Conservation (phyloP, 37 sponge, comb jelly and placozoan species). For the Beroe ovata region DNA sequence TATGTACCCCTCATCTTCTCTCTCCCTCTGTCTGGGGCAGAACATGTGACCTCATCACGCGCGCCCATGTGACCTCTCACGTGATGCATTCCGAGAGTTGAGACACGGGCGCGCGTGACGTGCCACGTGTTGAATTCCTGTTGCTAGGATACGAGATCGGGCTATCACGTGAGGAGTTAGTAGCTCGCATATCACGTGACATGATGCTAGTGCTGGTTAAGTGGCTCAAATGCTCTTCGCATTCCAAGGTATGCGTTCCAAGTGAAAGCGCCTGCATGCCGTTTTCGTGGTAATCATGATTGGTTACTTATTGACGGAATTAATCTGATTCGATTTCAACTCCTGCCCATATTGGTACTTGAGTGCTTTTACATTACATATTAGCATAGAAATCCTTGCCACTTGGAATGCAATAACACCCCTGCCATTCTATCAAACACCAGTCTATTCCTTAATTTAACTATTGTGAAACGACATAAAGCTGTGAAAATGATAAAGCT, state of each 20-base stretch:
- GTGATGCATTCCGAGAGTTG: constrained; percentile 66
- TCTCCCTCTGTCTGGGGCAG: background rate
- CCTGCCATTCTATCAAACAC: too few relatives aligned
- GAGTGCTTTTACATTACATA: background rate
- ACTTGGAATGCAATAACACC: too few relatives aligned
- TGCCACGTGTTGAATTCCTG: constrained; percentile 1
- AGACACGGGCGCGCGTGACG: constrained; percentile 36
- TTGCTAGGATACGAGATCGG: background rate
- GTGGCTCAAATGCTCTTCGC: constrained; percentile 2
- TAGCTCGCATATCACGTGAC: too few relatives aligned
- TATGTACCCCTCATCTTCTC: too few relatives aligned
- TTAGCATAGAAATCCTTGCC: too few relatives aligned
- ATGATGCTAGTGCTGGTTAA: background rate
- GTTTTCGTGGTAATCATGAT: background rate
- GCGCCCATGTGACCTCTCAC: background rate
- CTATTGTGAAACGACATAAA: too few relatives aligned
- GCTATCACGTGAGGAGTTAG: background rate
- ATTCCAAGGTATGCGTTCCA: constrained; percentile 4
- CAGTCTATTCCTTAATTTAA: too few relatives aligned
- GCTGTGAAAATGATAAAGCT: too few relatives aligned
- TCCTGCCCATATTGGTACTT: background rate
- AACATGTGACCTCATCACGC: constrained; percentile 47
- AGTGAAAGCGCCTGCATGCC: background rate
- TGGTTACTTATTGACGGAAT: background rate
- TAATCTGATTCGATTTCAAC: background rate